phyloP scores from a whole-genome alignment of 2,113 vertebrate genomes.

The Ahaetulla prasina region DNA sequence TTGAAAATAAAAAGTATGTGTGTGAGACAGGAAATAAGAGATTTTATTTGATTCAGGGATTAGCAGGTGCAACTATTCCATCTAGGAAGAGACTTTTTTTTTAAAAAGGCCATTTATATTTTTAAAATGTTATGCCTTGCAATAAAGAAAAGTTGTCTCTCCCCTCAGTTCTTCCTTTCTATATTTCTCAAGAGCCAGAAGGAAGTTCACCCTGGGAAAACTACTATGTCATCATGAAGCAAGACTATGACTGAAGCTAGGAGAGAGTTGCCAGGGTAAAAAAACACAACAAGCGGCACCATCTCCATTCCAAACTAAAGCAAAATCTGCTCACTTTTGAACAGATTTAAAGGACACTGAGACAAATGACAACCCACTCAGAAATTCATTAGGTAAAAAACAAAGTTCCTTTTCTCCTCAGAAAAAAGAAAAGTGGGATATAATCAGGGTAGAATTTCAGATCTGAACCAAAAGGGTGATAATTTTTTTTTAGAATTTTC shows the following conservation, averaged over 20 bases:
- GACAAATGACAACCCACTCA: background rate
- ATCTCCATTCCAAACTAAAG: background rate
- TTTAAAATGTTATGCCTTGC: background rate
- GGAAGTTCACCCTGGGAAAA: background rate
- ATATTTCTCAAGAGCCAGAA: background rate
- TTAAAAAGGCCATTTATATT: background rate
- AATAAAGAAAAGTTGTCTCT: background rate
- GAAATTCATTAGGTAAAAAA: background rate
- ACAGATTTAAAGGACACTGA: background rate
- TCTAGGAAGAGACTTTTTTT: background rate
- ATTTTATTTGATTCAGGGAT: background rate
- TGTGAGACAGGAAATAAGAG: background rate
- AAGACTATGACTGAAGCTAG: background rate
- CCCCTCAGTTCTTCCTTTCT: background rate
- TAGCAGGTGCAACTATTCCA: background rate
- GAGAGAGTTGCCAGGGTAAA: background rate
- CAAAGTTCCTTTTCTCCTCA: background rate
- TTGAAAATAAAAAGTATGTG: slow-evolving; percentile 5
- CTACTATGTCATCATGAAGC: background rate
- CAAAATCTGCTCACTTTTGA: background rate
- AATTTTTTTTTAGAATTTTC: background rate
- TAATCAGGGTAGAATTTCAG: background rate
- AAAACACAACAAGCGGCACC: background rate
- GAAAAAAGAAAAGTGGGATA: background rate
- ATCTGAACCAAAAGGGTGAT: background rate